Conservation (phyloP, 2,113 vertebrate genomes). For the Zootoca vivipara region DNA sequence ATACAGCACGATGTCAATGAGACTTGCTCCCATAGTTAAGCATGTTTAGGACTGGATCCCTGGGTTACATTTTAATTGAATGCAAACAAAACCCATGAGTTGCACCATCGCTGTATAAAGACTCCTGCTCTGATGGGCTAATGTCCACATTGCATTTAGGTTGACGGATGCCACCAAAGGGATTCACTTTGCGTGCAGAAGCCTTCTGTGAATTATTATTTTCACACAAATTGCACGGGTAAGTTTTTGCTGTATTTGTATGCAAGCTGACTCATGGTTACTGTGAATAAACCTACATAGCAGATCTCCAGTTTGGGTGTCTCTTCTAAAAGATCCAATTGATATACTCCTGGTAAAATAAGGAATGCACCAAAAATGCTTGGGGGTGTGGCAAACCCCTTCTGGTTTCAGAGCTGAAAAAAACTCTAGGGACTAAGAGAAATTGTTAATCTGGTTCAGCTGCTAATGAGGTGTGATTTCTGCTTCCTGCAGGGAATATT, state of each 20-base stretch:
- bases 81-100: conserved; percentile 51
- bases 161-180: neutral
- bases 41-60: neutral
- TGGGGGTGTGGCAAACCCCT: neutral
- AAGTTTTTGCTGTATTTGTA: neutral
- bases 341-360: neutral
- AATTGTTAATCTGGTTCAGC: neutral
- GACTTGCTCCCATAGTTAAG: neutral
- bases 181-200: neutral
- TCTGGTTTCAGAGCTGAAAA: accelerated
- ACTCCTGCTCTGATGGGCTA: neutral
- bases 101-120: neutral
- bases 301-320: neutral
- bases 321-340: neutral
- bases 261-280: neutral
- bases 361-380: neutral
- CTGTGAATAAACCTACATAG: neutral
- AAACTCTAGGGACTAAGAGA: conserved; percentile 36
- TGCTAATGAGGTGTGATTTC: neutral
- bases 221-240: neutral
- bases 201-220: conserved; percentile 11
- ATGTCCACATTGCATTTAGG: neutral
- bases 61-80: conserved; percentile 59
- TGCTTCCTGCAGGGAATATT: neutral
- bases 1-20: neutral